Base-by-base conservation (phyloP, 37 sponge, comb jelly and placozoan genomes). In the Agelas oroides region DNA sequence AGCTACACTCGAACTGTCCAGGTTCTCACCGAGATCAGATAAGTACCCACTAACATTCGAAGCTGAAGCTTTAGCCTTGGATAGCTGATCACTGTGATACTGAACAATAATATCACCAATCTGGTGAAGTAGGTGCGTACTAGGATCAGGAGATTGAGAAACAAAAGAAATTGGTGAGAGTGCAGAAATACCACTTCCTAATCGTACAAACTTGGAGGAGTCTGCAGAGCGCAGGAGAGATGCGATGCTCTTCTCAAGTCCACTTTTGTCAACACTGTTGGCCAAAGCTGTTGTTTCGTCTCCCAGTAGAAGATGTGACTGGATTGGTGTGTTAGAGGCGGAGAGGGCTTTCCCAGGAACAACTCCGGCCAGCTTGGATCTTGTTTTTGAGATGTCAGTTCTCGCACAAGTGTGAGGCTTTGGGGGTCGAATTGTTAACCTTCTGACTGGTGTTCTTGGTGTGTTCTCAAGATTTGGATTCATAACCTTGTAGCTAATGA, bases 391-490 rank as follows among this genome's bases (percentile, higher is more conserved):
- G 21, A 80, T 0, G 70, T 80, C 67, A 55, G 70, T 80, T 32
- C 70, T 80, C n/a, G 70, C 81, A 24, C 46, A 67, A 11, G 81
- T 80, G 81, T 80, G 81, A 19, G 81, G 81, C 70, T 80, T 80
- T 24, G 27, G 8, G 18, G 58, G 81, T 18, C 38, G 70, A 33
- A 80, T 35, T 2, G 39, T 53, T 35, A 25, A 32, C n/a, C 55
- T 40, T 28, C 81, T 68, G 27, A 68, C 69, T 6, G 69, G 69
- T 31, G 69, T 68, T 11, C 6, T 2, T 11, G 69, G 46, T 12
- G 46, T 8, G 8, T 46, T 46, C 8, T 8, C 46, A 46, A 3
- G 46, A 12, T 46, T 46, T 3, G 46, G 46, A 46, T 46, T 46
- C 46, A 46, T 3, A 8, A 46, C 46, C 46, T 46, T 46, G 46